phyloP scores from a whole-genome alignment of 2,888 invertebrate species.

The Homarus gammarus region DNA sequence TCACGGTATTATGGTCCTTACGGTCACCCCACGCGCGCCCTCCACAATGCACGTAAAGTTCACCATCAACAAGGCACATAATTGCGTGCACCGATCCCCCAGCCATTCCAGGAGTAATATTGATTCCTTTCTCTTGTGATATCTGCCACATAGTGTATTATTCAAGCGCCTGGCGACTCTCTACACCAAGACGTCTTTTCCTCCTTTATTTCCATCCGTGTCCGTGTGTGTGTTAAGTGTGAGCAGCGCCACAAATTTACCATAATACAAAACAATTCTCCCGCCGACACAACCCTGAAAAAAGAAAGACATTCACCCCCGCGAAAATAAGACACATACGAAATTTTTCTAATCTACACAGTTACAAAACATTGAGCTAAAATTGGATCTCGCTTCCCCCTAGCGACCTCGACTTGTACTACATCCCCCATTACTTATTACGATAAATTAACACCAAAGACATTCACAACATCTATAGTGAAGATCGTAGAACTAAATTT shows the following conservation, averaged over 20 bases:
- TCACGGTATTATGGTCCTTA: slow-evolving; percentile 68
- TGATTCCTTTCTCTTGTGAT: slow-evolving; percentile 74
- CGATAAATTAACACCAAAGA: slow-evolving; percentile 9
- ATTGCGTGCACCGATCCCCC: slow-evolving; percentile 68
- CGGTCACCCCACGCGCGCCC: slow-evolving; percentile 49
- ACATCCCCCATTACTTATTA: too few species aligned
- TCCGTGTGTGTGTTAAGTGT: not conserved
- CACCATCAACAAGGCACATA: slow-evolving; percentile 72
- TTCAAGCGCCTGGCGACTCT: slow-evolving; percentile 61
- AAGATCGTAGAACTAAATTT: slow-evolving; percentile 26
- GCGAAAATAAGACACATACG: slow-evolving; percentile 70
- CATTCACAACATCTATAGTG: not conserved
- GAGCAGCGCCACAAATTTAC: slow-evolving; percentile 6
- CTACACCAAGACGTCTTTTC: slow-evolving; percentile 37
- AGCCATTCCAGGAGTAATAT: slow-evolving; percentile 74
- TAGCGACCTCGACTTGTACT: too few species aligned
- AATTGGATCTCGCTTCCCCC: slow-evolving; percentile 41
- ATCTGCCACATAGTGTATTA: slow-evolving; percentile 74
- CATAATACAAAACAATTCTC: slow-evolving; percentile 65
- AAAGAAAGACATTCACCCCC: slow-evolving; percentile 57
- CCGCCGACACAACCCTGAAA: slow-evolving; percentile 45
- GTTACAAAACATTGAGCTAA: slow-evolving; percentile 70
- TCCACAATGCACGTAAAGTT: slow-evolving; percentile 71
- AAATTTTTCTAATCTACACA: slow-evolving; percentile 70
- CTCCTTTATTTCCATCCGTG: slow-evolving; percentile 34